These are phyloP conservation scores for Cryptoleucopteryx plumbea DNA, from an alignment of 2,113 vertebrate species.

Conservation along the genomic window DNA sequence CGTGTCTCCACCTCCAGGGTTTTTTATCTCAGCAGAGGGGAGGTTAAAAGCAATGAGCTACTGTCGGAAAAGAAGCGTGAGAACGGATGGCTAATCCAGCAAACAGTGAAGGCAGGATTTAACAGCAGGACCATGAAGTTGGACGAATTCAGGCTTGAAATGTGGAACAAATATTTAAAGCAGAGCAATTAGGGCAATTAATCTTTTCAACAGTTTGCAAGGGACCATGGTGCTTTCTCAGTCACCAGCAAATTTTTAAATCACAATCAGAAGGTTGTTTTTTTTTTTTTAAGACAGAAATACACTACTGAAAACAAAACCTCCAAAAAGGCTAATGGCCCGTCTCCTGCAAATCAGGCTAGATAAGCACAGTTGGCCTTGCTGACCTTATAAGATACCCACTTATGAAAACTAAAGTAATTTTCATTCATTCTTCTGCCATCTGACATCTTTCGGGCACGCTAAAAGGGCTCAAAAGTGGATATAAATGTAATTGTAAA, in stretches of 20 bases:
- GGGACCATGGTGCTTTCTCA: background rate
- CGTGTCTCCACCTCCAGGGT: background rate
- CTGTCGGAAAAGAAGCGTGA: background rate
- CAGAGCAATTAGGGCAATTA: background rate
- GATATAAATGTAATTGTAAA: background rate
- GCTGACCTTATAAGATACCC: background rate
- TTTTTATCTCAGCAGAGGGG: background rate
- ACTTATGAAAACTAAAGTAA: background rate
- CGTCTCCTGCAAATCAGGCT: background rate
- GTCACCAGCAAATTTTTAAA: background rate
- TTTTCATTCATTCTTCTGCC: background rate
- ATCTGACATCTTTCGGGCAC: accelerated
- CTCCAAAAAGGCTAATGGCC: background rate
- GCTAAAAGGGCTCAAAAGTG: background rate
- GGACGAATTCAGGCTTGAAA: background rate
- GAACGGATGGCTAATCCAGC: background rate
- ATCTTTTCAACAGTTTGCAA: background rate
- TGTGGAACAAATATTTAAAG: background rate
- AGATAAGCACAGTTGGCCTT: background rate
- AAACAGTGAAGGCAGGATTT: background rate
- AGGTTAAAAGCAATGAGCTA: background rate
- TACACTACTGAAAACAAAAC: background rate
- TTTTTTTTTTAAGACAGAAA: background rate
- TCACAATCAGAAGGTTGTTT: accelerated
- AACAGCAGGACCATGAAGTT: background rate